Base-by-base conservation (phyloP, 2,797 vertebrate species). In the Malacoctenus gilli region DNA sequence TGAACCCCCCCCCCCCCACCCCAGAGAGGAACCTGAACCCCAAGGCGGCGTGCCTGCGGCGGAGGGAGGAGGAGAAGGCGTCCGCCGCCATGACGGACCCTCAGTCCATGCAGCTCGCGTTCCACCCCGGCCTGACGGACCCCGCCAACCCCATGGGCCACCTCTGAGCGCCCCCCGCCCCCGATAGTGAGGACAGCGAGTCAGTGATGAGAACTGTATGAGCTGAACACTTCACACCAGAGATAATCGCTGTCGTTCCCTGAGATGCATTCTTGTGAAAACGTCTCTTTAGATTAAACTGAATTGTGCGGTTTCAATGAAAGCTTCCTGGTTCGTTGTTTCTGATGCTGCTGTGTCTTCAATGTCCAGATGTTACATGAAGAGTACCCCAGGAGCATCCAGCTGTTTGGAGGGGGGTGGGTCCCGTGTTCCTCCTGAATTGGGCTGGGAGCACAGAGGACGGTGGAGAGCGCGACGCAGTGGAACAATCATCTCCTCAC, bases 1-100 rank as follows among this genome's bases (percentile, higher is more conserved):
- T 28, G 25, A 28, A 28, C 9, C 25, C 25, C 9, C n/a, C n/a
- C n/a, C n/a, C n/a, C n/a, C n/a, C n/a, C n/a, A n/a, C n/a, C n/a
- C 1, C 88, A 98, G 96, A 99, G 81, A 93, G 96, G 80, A 99
- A 99, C 82, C 90, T 99, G 75, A 99, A 98, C 86, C 96, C 96
- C 20, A 99, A 99, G 92, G 94, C 96, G 73, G 95, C 96, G 56
- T 97, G 96, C 91, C 93, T 99, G 93, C 94, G 96, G 84, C 94
- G 94, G 87, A 93, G 95, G 87, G 96, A 98, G 92, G 95, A 97
- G 81, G 96, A 97, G 86, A 99, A 96, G 87, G 93, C 91, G 54
- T 95, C 95, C 77, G 92, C 91, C 65, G 90, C 91, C 88, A 94
- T 95, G 88, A 90, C 92, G 57, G 95, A 96, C 82, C 92, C 93